A percentile compares a stretch with the other conserved stretches of the same genome.
phyloP scores from a whole-genome alignment of 2,888 invertebrate genomes.

The Litoditis marina region DNA sequence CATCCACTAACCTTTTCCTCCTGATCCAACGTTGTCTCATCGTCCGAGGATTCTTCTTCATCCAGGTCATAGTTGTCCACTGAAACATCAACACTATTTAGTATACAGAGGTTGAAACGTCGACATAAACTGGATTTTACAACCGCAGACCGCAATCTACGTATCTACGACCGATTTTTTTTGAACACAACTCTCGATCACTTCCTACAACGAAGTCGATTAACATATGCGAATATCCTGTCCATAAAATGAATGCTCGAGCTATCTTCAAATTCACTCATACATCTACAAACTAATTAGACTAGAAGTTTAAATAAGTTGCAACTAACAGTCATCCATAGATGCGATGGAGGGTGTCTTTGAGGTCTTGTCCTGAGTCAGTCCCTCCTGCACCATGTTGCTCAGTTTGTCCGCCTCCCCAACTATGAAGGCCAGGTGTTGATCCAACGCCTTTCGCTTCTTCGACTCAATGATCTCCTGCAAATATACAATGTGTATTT shows the following conservation, averaged over 20 bases:
- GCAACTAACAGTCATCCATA: constrained; percentile 10
- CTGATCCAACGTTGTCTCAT: constrained; percentile 10
- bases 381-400: constrained; percentile 50
- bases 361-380: constrained; percentile 27
- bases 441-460: constrained; percentile 87
- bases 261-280: no score
- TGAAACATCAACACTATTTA: no score
- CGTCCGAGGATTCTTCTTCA: constrained; percentile 8
- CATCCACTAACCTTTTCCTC: constrained; percentile 12
- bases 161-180: no score
- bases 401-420: constrained; percentile 92
- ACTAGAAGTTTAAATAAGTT: background rate
- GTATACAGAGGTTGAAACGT: no score
- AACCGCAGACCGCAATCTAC: no score
- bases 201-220: background rate
- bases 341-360: constrained; percentile 37
- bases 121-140: no score
- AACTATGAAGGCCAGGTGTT: constrained; percentile 93
- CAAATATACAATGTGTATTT: no score
- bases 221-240: background rate
- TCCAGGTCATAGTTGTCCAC: constrained; percentile 4
- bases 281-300: no score
- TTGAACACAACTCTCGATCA: constrained; percentile 11
- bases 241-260: no score
- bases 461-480: constrained; percentile 83